Evolutionary conservation across 2,888 invertebrate species (phyloP).

Genomic region (Erebia palarica): DNA sequence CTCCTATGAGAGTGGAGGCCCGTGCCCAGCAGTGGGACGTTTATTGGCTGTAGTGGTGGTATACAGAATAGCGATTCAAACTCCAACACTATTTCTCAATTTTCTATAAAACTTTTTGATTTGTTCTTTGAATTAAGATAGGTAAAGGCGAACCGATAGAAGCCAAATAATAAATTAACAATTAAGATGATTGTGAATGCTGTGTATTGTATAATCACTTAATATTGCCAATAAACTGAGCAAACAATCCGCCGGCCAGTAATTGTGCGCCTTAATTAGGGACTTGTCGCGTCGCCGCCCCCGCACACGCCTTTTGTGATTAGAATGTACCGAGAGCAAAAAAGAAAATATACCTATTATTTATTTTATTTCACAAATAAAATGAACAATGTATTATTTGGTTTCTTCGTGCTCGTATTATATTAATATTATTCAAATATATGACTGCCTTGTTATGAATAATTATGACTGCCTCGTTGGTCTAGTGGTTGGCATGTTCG

Average conservation of each 20-base stretch:
- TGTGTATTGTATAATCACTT: conserved; percentile 23
- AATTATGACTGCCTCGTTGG: no score
- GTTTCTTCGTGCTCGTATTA: no score
- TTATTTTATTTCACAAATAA: no score
- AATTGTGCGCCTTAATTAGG: conserved; percentile 73
- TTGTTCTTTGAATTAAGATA: not conserved
- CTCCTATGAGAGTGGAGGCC: no score
- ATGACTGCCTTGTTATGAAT: not conserved
- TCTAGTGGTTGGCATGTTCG: no score
- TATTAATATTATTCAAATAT: not conserved
- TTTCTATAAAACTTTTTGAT: no score
- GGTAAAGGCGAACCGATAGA: not conserved
- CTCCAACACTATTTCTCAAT: no score
- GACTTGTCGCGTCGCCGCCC: conserved; percentile 71
- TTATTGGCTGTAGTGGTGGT: no score
- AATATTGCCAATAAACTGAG: conserved; percentile 21
- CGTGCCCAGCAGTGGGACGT: no score
- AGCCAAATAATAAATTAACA: conserved; percentile 11
- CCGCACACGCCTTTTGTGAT: conserved; percentile 45
- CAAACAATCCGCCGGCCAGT: conserved; percentile 44
- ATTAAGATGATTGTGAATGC: conserved; percentile 8
- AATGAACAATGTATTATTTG: no score
- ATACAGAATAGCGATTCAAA: no score
- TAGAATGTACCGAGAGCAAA: conserved; percentile 47
- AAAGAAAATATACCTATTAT: no score